Evolutionary conservation across 2,888 invertebrate genomes (phyloP), one percentile per base, ranked within the genome.

Genomic region (Lasioglossum leucozonium): DNA sequence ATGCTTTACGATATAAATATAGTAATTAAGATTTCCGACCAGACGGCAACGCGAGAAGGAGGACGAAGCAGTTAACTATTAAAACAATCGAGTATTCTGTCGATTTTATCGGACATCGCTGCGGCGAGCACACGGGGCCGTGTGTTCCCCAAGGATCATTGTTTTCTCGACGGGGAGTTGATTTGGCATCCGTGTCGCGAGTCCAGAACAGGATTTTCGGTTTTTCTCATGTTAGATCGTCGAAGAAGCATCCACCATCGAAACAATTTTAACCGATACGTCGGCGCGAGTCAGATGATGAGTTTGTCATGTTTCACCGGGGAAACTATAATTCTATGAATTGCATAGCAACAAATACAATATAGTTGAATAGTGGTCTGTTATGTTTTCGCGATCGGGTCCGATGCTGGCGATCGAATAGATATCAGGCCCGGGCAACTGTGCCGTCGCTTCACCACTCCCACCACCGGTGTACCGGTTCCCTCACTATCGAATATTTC

Each of bases 21-120:
- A 89, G 88, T 84, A 83, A 44, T 92, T 91, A 91, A 92, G 88
- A 89, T 87, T 91, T 81, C 86, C 80, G 87, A 89, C 90, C 88
- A 88, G 88, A 84, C 86, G 76, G 74, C 77, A 87, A 89, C 72
- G 82, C 75, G 78, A 81, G 76, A 51, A 78, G 55, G 77, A 69
- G 84, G 81, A 81, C 67, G 76, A 40, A 78, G 51, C 80, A 74
- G 74, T 80, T 78, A 71, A 75, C 67, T 84, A 77, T 40, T 65
- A 84, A 81, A 81, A 71, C 77, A 47, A 82, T 81, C 77, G 81
- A 81, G 71, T 65, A 47, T 62, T n/a, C 79, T 76, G 34, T 40
- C 75, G 86, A 88, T 81, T 51, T 51, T 79, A 58, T 72, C 76
- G 67, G 40, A 67, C 26, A 62, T 42, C 62, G 71, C 30, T 77